Percentiles rank a stretch among this genome's conserved stretches.
phyloP scores from a whole-genome alignment of 1,140 invertebrate species.

The Oreohelix idahoensis region DNA sequence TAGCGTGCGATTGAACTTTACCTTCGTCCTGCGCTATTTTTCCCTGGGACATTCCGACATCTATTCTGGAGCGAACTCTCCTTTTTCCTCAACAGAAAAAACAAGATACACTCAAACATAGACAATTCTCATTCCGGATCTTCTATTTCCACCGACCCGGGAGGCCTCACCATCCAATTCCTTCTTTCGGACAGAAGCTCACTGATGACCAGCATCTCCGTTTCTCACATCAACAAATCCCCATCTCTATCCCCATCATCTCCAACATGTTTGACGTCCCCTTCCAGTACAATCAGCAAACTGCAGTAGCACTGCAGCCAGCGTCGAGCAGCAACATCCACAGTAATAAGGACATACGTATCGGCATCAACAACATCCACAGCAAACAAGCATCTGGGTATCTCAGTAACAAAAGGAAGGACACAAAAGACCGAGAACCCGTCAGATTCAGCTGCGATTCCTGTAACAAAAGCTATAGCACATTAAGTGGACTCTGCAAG shows the following conservation, averaged over 20 bases:
- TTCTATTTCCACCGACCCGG: neutral
- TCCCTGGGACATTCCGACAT: neutral
- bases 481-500: conserved; percentile 95
- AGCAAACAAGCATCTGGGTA: neutral
- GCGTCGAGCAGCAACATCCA: neutral
- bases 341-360: neutral
- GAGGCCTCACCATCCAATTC: neutral
- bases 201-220: neutral
- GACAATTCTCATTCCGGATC: neutral
- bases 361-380: neutral
- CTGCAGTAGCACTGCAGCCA: neutral
- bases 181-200: neutral
- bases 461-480: conserved; percentile 96
- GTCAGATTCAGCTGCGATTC: conserved; percentile 82
- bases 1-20: too few species aligned
- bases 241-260: conserved; percentile 17
- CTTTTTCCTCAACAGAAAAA: neutral
- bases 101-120: neutral
- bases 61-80: neutral
- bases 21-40: neutral
- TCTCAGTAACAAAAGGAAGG: neutral
- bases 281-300: conserved; percentile 20
- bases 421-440: neutral
- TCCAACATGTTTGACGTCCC: conserved; percentile 14
- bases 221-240: conserved; percentile 8